phyloP scores from a whole-genome alignment of 2,888 invertebrate species.

The Epicampocera succincta region DNA sequence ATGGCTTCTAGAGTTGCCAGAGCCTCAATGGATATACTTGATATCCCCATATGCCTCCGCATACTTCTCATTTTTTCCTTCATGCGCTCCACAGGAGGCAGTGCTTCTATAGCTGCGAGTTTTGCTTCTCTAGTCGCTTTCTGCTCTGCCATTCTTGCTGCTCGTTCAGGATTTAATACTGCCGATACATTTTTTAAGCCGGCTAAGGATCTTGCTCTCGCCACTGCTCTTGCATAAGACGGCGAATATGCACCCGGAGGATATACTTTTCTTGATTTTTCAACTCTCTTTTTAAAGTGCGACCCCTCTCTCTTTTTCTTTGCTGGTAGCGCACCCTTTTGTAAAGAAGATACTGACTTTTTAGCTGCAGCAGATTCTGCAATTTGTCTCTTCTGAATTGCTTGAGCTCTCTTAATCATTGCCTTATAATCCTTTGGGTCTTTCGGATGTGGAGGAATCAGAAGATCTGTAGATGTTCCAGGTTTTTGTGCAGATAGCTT shows the following conservation, averaged over 20 bases:
- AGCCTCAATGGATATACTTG: conserved; percentile 37
- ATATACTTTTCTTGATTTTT: conserved; percentile 27
- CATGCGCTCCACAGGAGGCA: conserved; percentile 49
- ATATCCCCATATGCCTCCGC: background rate
- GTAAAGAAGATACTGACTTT: background rate
- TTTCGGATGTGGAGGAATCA: conserved; percentile 41
- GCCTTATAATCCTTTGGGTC: conserved; percentile 46
- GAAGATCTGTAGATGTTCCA: background rate
- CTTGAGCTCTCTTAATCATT: conserved; percentile 49
- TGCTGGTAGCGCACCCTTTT: background rate
- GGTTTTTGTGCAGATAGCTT: background rate
- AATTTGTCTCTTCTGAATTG: conserved; percentile 41
- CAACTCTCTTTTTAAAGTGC: background rate
- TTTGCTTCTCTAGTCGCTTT: conserved; percentile 55
- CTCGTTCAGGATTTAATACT: conserved; percentile 42
- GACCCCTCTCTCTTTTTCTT: conserved; percentile 14
- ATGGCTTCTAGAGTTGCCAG: conserved; percentile 53
- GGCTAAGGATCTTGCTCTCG: conserved; percentile 50
- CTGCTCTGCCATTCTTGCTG: conserved; percentile 25
- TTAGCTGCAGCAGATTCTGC: conserved; percentile 9
- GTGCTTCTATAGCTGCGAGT: conserved; percentile 52
- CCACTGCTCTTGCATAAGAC: conserved; percentile 37
- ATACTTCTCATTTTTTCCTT: conserved; percentile 44
- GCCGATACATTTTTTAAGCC: conserved; percentile 55
- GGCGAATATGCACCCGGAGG: conserved; percentile 58